A percentile compares a stretch with the other conserved stretches of the same genome.
Conservation (phyloP, 1,140 invertebrate genomes). For the Ceratina calcarata region DNA sequence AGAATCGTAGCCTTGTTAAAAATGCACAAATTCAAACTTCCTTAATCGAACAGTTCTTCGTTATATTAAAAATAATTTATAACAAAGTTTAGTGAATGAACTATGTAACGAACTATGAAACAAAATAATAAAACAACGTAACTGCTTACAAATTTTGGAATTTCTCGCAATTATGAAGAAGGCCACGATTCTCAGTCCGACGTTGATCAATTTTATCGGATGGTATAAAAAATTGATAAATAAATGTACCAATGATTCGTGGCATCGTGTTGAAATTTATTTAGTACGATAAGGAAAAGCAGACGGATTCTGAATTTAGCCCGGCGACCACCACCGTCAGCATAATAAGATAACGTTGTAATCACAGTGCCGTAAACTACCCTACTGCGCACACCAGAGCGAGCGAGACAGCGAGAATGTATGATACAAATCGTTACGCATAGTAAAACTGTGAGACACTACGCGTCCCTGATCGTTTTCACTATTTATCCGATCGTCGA, state of each 20-base stretch:
- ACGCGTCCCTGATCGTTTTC: background rate
- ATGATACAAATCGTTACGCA: no score
- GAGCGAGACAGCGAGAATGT: no score
- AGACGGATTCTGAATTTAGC: background rate
- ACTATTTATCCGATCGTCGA: background rate
- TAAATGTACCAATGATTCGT: background rate
- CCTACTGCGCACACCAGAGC: constrained; percentile 13
- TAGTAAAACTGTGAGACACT: no score
- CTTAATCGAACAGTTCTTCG: no score
- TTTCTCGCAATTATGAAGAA: no score
- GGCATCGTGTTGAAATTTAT: background rate
- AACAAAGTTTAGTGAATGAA: no score
- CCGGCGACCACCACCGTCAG: constrained; percentile 39
- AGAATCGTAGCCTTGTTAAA: no score
- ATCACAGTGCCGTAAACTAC: constrained; percentile 20
- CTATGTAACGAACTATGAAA: background rate
- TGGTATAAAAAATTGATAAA: constrained; percentile 15
- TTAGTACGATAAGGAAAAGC: background rate
- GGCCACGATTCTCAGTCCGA: no score
- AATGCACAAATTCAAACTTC: background rate
- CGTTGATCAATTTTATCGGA: background rate
- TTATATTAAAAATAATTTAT: no score
- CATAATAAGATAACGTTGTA: background rate
- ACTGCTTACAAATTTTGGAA: no score
- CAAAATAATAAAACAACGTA: no score